These are phyloP conservation scores for Sebastes trivittatus DNA, from an alignment of 2,797 vertebrate species.

Conservation along the genomic window DNA sequence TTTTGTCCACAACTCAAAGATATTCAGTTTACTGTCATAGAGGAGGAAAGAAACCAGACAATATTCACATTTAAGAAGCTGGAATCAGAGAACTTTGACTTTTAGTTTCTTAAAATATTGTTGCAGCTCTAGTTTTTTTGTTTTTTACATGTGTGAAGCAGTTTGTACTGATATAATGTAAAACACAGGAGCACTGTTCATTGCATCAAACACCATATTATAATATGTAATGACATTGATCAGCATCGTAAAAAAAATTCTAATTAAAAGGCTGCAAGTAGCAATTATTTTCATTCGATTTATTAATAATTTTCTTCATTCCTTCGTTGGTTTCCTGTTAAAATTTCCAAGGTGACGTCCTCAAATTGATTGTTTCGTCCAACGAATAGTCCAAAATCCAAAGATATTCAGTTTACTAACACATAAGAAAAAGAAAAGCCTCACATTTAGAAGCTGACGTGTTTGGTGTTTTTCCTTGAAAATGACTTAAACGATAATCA, in stretches of 20 bases:
- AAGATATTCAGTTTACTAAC: neutral
- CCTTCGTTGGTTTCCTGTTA: neutral
- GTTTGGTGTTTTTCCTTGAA: neutral
- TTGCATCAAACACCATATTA: neutral
- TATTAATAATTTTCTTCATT: neutral
- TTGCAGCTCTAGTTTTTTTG: too few species aligned
- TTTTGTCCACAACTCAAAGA: too few species aligned
- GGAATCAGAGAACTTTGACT: too few species aligned
- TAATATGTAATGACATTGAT: neutral
- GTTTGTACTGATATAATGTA: too few species aligned
- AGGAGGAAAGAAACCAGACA: too few species aligned
- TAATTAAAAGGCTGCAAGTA: neutral
- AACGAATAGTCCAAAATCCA: neutral
- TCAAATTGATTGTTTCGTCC: neutral
- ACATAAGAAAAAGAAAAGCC: neutral
- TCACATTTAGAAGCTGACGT: neutral
- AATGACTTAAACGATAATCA: neutral
- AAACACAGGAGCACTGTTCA: neutral
- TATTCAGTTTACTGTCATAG: too few species aligned
- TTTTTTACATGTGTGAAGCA: too few species aligned
- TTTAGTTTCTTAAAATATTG: too few species aligned
- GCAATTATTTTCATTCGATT: neutral
- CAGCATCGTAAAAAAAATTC: too few species aligned
- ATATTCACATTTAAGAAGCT: too few species aligned
- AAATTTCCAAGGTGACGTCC: fast-evolving